Conservation (phyloP, 2,797 vertebrate genomes). For the Leucoraja ocellata region DNA sequence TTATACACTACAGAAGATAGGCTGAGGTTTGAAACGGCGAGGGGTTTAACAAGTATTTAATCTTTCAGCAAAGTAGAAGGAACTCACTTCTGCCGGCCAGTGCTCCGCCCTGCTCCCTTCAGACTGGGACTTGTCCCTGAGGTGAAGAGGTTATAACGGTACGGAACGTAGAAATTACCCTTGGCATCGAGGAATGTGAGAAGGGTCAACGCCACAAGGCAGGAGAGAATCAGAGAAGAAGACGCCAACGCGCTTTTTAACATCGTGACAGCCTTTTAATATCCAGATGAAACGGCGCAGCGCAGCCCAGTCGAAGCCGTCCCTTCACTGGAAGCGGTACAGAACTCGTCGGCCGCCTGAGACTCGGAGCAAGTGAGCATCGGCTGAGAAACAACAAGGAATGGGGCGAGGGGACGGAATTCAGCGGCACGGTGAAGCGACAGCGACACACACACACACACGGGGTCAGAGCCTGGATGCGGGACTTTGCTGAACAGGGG, state of each 20-base stretch:
- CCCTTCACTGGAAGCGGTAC: not conserved
- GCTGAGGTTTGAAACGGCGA: slow-evolving; percentile 45
- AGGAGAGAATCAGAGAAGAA: not conserved
- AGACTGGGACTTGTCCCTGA: slow-evolving; percentile 73
- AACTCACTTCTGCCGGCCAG: slow-evolving; percentile 91
- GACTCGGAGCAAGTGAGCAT: not conserved
- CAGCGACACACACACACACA: too few species aligned
- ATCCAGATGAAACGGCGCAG: not conserved
- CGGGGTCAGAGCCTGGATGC: not conserved
- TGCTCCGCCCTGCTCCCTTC: slow-evolving; percentile 65
- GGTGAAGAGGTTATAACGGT: slow-evolving; percentile 80
- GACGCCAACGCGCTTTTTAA: not conserved
- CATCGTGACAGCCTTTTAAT: not conserved
- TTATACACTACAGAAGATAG: slow-evolving; percentile 43
- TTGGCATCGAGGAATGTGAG: slow-evolving; percentile 63
- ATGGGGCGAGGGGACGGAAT: not conserved
- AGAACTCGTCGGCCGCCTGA: not conserved
- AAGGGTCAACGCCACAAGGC: slow-evolving; percentile 48
- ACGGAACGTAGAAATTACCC: slow-evolving; percentile 70
- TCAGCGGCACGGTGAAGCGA: too few species aligned
- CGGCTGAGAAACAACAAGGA: not conserved
- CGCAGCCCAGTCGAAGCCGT: not conserved
- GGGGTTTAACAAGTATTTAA: slow-evolving; percentile 40
- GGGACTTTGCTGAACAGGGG: not conserved
- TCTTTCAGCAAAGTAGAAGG: slow-evolving; percentile 42